phyloP scores from a whole-genome alignment of 1,140 invertebrate species.

The Brachionus sp. region DNA sequence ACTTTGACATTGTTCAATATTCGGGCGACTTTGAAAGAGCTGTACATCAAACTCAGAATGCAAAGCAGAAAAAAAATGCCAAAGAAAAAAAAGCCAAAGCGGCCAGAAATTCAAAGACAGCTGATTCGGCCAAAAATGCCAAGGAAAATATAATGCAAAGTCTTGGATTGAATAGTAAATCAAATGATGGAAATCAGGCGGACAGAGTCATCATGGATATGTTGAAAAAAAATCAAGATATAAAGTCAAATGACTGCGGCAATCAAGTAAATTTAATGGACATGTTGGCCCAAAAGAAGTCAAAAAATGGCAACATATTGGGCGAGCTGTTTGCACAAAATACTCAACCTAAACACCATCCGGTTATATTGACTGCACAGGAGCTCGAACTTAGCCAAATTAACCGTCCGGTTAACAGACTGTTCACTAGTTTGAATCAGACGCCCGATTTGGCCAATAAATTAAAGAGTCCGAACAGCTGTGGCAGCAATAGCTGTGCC shows the following conservation, averaged over 20 bases:
- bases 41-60: background rate
- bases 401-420: background rate
- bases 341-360: background rate
- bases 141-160: background rate
- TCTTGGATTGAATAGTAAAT: background rate
- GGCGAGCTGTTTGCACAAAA: background rate
- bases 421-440: background rate
- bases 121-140: background rate
- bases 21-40: slow-evolving; percentile 10
- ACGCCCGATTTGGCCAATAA: background rate
- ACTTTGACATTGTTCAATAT: slow-evolving; percentile 43
- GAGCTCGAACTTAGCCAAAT: slow-evolving; percentile 23
- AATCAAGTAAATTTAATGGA: background rate
- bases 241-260: background rate
- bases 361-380: slow-evolving; percentile 13
- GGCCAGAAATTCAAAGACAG: background rate
- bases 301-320: slow-evolving; percentile 1
- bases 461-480: background rate
- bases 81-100: background rate
- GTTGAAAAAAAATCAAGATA: background rate
- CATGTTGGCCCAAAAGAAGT: background rate
- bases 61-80: background rate
- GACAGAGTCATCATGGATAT: background rate
- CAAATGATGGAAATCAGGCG: background rate
- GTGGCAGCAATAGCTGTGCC: slow-evolving; percentile 29